Evolutionary conservation across 2,888 invertebrate genomes (phyloP).

Genomic region (Scaeva pyrastri): DNA sequence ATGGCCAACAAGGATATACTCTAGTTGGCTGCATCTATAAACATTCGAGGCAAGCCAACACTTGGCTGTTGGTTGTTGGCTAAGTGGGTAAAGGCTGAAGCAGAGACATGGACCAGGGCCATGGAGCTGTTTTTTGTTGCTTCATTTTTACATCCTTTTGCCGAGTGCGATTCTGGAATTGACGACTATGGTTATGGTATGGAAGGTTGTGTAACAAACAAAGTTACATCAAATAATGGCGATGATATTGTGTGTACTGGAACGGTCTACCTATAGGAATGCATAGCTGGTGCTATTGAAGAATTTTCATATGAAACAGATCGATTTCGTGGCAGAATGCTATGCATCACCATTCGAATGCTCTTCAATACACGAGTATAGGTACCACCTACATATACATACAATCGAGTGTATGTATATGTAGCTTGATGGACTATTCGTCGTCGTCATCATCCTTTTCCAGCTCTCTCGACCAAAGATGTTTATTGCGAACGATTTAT

Average conservation of each 20-base stretch:
- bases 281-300: conserved; percentile 24
- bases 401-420: too few relatives aligned
- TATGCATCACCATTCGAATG: conserved; percentile 48
- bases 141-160: conserved; percentile 19
- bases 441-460: neutral
- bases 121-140: conserved; percentile 27
- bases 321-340: conserved; percentile 64
- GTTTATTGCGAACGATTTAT: conserved; percentile 65
- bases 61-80: too few relatives aligned
- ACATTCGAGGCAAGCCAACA: conserved; percentile 32
- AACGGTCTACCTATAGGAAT: neutral
- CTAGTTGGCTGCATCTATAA: conserved; percentile 47
- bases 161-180: neutral
- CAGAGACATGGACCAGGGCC: too few relatives aligned
- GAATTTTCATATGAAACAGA: conserved; percentile 51
- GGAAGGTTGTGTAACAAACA: conserved; percentile 35
- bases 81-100: neutral
- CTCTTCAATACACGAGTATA: neutral
- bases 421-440: neutral
- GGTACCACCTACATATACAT: too few relatives aligned
- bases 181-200: neutral
- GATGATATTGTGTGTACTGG: conserved; percentile 1
- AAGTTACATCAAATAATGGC: conserved; percentile 35
- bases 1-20: conserved; percentile 42
- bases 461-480: conserved; percentile 18